Conservation (phyloP, 2,888 invertebrate genomes). For the Nesidiocoris tenuis region DNA sequence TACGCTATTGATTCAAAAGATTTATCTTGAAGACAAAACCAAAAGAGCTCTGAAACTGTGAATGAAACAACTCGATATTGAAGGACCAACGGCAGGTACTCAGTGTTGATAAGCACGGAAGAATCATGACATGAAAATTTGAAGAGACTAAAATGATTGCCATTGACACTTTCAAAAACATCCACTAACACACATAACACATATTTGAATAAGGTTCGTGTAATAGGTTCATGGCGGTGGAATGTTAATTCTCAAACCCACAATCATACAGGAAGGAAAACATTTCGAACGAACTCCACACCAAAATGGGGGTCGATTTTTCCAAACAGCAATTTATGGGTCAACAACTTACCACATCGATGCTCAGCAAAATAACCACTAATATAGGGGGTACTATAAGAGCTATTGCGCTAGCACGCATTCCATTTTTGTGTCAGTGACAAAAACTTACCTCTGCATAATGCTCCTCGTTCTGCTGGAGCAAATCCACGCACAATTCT, state of each 20-base stretch:
- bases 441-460: constrained; percentile 86
- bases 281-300: neutral
- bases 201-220: neutral
- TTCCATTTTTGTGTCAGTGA: neutral
- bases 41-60: too few relatives aligned
- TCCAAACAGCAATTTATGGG: constrained; percentile 7
- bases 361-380: constrained; percentile 4
- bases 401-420: constrained; percentile 4
- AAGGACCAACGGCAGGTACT: neutral
- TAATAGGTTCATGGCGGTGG: neutral
- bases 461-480: constrained; percentile 99
- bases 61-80: neutral
- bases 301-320: neutral
- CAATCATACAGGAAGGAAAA: neutral
- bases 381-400: neutral
- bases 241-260: neutral
- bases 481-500: constrained; percentile 94
- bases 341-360: constrained; percentile 8
- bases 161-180: neutral
- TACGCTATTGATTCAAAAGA: too few relatives aligned
- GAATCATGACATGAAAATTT: neutral
- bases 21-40: too few relatives aligned
- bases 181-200: neutral
- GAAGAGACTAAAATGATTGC: neutral
- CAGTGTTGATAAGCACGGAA: neutral